Base-by-base conservation (phyloP, 2,888 invertebrate genomes). In the Diogma glabrata region DNA sequence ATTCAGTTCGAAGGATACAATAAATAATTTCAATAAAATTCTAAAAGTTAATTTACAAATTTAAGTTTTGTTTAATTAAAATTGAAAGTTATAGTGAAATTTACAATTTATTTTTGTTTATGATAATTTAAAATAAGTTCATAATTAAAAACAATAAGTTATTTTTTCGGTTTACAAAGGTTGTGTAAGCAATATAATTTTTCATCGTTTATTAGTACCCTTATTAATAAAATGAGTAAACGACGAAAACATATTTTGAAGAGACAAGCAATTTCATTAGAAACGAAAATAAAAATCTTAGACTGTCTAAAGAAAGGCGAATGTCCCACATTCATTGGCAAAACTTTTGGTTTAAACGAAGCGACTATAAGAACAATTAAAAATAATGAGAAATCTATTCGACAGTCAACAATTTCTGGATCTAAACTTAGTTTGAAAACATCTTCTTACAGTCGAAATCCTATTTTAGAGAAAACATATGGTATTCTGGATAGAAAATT, bases 261-360 rank as follows among this genome's bases (percentile, higher is more conserved):
- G 36, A 36, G 36, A 14, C 33, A 33, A 33, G 33, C 36, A 6
- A 36, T 36, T 36, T 36, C 36, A 17, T 36, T 36, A 10, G 36
- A 36, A 36, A 38, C 38, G 7, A 38, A 38, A 38, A 38, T 38
- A 38, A 38, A 14, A 38, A 38, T 38, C 10, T 14, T 14, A 14
- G 38, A 38, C 38, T 4, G 10, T 38, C 38, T 14, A 14, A 38
- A 38, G 38, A 38, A 19, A 14, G 38, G 16, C 38, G 38, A 38
- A 38, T 4, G 38, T 38, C 16, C 10, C 38, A n/a, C n/a, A n/a
- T n/a, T n/a, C n/a, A n/a, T n/a, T n/a, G n/a, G n/a, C n/a, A n/a
- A n/a, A n/a, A n/a, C 14, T 38, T 38, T 38, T 38, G 38, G 16
- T 38, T 38, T 38, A 8, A 38, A 38, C 19, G 38, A 38, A 38